phyloP scores from a whole-genome alignment of 2,113 vertebrate genomes.

The Melanerpes aurifrons region DNA sequence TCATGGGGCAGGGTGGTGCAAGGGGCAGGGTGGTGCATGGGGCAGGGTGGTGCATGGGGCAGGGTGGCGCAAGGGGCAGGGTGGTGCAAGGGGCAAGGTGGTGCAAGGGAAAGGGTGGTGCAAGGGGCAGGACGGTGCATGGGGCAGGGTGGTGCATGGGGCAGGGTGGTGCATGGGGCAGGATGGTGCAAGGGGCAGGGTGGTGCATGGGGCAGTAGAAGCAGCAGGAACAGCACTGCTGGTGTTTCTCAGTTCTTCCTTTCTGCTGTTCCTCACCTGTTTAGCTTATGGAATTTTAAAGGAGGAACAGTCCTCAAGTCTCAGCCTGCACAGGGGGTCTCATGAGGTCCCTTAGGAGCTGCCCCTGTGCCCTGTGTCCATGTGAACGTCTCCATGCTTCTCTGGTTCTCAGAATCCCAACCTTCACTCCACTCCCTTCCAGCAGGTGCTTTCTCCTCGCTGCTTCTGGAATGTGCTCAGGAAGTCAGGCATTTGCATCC shows the following conservation, averaged over 20 bases:
- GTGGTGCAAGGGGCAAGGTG: too few relatives aligned
- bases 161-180: too few relatives aligned
- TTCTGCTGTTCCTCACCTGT: too few relatives aligned
- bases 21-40: too few relatives aligned
- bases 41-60: too few relatives aligned
- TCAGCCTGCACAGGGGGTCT: neutral
- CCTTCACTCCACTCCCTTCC: neutral
- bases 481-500: neutral
- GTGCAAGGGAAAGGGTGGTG: too few relatives aligned
- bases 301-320: neutral
- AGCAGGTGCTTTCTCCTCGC: neutral
- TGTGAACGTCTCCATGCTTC: accelerated
- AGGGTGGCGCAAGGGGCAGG: too few relatives aligned
- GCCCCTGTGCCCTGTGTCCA: too few relatives aligned
- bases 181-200: too few relatives aligned
- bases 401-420: accelerated
- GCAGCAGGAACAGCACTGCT: neutral
- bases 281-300: neutral
- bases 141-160: too few relatives aligned
- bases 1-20: too few relatives aligned
- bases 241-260: neutral
- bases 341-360: neutral
- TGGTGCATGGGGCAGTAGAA: neutral
- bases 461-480: neutral
- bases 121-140: too few relatives aligned